phyloP scores from a whole-genome alignment of 2,797 vertebrate genomes.

The Arnoldichthys spilopterus region DNA sequence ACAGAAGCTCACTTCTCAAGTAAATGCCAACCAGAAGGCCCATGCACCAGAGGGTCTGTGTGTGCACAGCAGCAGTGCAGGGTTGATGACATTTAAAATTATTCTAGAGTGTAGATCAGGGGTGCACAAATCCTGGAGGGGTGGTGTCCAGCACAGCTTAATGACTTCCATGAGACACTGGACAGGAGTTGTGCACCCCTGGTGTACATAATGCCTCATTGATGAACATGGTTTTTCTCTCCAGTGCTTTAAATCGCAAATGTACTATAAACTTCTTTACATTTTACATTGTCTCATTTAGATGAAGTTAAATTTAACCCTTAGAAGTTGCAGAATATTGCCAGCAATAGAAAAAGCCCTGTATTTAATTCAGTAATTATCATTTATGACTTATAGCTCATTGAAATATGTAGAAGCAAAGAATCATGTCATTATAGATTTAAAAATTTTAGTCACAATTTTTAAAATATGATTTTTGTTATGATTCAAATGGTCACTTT shows the following conservation, averaged over 20 bases:
- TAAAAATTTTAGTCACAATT: neutral
- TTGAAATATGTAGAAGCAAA: neutral
- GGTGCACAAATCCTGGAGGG: too few species aligned
- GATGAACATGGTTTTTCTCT: neutral
- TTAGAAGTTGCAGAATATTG: neutral
- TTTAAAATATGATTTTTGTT: neutral
- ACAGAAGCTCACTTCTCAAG: constrained; percentile 38
- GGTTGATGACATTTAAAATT: constrained; percentile 41
- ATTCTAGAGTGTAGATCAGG: constrained; percentile 30
- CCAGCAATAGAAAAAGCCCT: too few species aligned
- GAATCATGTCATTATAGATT: neutral
- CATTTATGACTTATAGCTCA: neutral
- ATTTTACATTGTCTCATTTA: neutral
- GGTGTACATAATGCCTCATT: constrained; percentile 8
- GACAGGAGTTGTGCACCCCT: too few species aligned
- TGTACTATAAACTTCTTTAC: neutral
- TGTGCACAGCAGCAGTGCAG: constrained; percentile 2
- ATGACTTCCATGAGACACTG: too few species aligned
- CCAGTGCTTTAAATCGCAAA: neutral
- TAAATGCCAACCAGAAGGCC: constrained; percentile 5
- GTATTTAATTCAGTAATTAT: neutral
- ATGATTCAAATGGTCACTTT: neutral
- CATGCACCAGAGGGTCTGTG: neutral
- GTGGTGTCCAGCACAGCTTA: too few species aligned
- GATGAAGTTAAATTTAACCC: neutral